These are phyloP conservation scores for Xylocopa sonorina DNA, from an alignment of 1,140 invertebrate species.

Conservation along the genomic window DNA sequence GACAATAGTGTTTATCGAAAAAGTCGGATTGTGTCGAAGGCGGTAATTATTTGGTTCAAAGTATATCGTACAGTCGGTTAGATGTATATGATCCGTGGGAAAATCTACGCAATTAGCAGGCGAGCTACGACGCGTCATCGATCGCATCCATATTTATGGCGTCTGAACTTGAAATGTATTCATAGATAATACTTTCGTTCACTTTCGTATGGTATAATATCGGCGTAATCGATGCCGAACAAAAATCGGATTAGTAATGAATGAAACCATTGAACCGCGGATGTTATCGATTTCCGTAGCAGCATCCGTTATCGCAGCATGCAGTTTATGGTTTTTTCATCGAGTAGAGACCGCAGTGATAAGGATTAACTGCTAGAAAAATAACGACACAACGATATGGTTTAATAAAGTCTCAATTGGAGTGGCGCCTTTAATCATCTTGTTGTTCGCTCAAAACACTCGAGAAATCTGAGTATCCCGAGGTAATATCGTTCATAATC, in stretches of 20 bases:
- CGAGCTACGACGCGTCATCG: background rate
- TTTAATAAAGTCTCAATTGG: background rate
- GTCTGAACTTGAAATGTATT: background rate
- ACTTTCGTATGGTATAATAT: background rate
- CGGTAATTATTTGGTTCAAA: slow-evolving; percentile 25
- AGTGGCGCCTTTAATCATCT: background rate
- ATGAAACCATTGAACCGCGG: background rate
- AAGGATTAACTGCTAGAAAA: background rate
- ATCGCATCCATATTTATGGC: background rate
- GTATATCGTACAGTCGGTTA: background rate
- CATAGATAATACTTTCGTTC: background rate
- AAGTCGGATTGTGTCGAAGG: background rate
- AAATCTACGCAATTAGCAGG: background rate
- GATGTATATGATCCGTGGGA: background rate
- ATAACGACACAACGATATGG: background rate
- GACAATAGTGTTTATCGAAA: slow-evolving; percentile 81
- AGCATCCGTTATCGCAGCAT: background rate
- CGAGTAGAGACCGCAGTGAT: background rate
- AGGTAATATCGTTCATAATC: background rate
- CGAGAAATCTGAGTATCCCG: background rate
- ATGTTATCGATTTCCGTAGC: background rate
- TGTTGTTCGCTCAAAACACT: background rate
- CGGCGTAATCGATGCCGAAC: background rate
- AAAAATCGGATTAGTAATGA: background rate
- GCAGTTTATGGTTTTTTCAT: background rate